Evolutionary conservation across 2,797 vertebrate species (phyloP).

Genomic region (Triplophysa yarkandensis): DNA sequence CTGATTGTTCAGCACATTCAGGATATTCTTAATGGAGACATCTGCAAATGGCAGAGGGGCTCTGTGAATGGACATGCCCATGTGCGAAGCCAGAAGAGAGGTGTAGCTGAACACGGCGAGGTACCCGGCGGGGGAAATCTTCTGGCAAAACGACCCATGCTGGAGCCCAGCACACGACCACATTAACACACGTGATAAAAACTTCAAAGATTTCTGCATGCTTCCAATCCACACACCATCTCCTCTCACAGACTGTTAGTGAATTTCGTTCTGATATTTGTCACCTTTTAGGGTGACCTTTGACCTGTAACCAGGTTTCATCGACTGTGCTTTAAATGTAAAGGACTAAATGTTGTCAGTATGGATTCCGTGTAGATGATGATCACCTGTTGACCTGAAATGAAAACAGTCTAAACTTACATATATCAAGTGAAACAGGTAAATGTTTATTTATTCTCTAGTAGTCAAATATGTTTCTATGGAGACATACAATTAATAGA

Average conservation of each 20-base stretch:
- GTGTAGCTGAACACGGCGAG: constrained; percentile 78
- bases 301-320: constrained; percentile 2
- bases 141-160: constrained; percentile 81
- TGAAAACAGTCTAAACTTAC: too few species aligned
- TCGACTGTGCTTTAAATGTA: not conserved
- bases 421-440: too few species aligned
- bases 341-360: not conserved
- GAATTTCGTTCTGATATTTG: not conserved
- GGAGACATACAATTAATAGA: too few species aligned
- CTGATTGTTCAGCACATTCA: constrained; percentile 99
- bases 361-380: not conserved
- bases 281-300: not conserved
- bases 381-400: not conserved
- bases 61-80: constrained; percentile 74
- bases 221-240: constrained; percentile 10
- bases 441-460: not conserved
- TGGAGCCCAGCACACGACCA: constrained; percentile 93
- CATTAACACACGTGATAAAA: constrained; percentile 74
- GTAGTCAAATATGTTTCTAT: not conserved
- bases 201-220: constrained; percentile 32
- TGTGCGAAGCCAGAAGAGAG: constrained; percentile 80
- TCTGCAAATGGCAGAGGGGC: constrained; percentile 93
- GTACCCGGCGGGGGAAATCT: constrained; percentile 46
- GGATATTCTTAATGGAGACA: constrained; percentile 92
- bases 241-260: not conserved